A percentile compares a stretch with the other conserved stretches of the same genome.
Conservation (phyloP, 2,113 vertebrate genomes). For the Thunnus thynnus region DNA sequence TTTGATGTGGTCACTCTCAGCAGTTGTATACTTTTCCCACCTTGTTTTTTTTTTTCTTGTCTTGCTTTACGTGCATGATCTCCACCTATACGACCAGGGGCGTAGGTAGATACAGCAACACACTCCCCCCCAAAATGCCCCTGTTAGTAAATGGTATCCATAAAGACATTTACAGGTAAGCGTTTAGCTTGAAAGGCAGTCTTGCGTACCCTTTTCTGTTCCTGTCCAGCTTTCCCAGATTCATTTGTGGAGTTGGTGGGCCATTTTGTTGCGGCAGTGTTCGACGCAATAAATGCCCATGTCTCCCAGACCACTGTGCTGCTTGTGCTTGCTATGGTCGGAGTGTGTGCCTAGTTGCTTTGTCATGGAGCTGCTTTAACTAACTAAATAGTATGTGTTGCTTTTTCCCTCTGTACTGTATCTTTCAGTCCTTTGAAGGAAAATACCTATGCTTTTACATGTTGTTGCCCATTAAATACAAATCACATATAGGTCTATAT, state of each 20-base stretch:
- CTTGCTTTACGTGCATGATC: constrained; percentile 73
- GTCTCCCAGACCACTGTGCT: constrained; percentile 42
- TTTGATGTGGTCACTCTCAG: constrained; percentile 56
- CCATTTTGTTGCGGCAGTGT: constrained; percentile 32
- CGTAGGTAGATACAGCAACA: constrained; percentile 91
- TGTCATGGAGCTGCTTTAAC: constrained; percentile 31
- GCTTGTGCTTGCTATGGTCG: constrained; percentile 53
- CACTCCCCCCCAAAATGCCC: constrained; percentile 94
- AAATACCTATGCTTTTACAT: background rate
- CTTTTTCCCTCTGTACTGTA: constrained; percentile 35
- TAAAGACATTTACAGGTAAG: constrained; percentile 96
- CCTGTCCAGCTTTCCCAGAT: constrained; percentile 40
- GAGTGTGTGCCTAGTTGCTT: constrained; percentile 43
- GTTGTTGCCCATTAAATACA: constrained; percentile 14
- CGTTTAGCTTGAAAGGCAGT: constrained; percentile 29
- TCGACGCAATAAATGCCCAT: constrained; percentile 25
- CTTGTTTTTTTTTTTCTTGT: constrained; percentile 43
- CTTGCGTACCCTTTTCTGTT: constrained; percentile 27
- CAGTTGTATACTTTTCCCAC: constrained; percentile 50
- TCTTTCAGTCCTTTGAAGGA: constrained; percentile 5
- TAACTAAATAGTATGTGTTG: constrained; percentile 21
- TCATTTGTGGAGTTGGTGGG: constrained; percentile 55
- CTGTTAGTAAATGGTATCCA: constrained; percentile 92
- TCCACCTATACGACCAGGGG: constrained; percentile 83
- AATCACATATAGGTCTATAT: background rate